A percentile compares a stretch with the other conserved stretches of the same genome.
phyloP scores from a whole-genome alignment of 2,797 vertebrate genomes.

The Aythya fuligula region DNA sequence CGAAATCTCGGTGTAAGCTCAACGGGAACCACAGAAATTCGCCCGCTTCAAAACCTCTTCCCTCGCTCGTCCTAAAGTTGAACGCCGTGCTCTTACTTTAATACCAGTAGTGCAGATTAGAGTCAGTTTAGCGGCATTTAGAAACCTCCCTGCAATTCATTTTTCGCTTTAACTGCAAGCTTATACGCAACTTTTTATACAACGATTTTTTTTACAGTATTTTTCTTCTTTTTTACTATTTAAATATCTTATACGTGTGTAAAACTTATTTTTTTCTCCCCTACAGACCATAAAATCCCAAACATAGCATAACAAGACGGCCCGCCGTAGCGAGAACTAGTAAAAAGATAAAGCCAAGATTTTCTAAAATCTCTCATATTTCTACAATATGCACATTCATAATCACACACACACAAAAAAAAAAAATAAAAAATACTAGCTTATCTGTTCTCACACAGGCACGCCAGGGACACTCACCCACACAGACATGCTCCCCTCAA shows the following conservation, averaged over 20 bases:
- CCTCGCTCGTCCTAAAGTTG: conserved; percentile 26
- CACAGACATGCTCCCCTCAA: neutral
- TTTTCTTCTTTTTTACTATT: neutral
- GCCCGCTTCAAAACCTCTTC: neutral
- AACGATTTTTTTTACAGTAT: neutral
- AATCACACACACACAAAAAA: neutral
- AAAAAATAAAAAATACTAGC: neutral
- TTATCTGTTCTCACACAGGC: neutral
- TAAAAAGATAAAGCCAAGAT: neutral
- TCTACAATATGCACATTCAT: neutral
- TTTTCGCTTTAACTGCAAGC: neutral
- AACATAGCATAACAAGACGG: neutral
- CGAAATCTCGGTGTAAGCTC: neutral
- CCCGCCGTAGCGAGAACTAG: neutral
- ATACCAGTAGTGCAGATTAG: conserved; percentile 15
- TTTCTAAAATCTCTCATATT: neutral
- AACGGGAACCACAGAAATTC: conserved; percentile 22
- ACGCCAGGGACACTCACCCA: neutral
- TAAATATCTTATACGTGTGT: neutral
- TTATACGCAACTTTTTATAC: neutral
- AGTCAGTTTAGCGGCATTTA: neutral
- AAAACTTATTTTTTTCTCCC: neutral
- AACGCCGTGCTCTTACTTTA: neutral
- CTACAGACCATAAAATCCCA: neutral
- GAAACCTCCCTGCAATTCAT: neutral